Percentiles rank a stretch among this genome's conserved stretches.
phyloP scores from a whole-genome alignment of 2,888 invertebrate species.

The Amblyjoppa fuscipennis region DNA sequence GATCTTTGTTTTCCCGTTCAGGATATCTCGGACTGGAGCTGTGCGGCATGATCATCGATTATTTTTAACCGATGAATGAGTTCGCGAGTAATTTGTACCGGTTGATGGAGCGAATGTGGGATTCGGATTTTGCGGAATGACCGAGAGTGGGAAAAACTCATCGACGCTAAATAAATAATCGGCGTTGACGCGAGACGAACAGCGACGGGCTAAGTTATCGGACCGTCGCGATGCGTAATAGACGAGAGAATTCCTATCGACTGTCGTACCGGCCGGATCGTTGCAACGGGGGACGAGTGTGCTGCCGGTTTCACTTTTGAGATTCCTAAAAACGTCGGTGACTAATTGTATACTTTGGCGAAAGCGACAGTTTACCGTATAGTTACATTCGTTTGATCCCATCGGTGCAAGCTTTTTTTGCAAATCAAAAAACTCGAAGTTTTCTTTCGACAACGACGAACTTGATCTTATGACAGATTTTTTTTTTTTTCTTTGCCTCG shows the following conservation, averaged over 20 bases:
- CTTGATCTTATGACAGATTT: not conserved
- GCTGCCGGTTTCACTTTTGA: not conserved
- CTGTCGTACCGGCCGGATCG: constrained; percentile 35
- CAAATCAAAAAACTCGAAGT: not conserved
- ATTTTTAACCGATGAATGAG: constrained; percentile 47
- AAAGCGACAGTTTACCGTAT: not conserved
- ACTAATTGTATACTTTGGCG: constrained; percentile 55
- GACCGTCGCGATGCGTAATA: constrained; percentile 32
- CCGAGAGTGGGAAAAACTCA: constrained; percentile 16
- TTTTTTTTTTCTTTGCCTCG: not conserved
- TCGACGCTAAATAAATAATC: constrained; percentile 40
- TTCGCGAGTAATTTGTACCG: not conserved
- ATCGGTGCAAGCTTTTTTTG: not conserved
- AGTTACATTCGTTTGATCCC: not conserved
- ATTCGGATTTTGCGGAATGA: constrained; percentile 1
- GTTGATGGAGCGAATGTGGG: constrained; percentile 12
- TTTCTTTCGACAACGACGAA: not conserved
- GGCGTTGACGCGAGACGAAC: not conserved
- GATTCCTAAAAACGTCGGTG: constrained; percentile 53
- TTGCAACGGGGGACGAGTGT: constrained; percentile 41
- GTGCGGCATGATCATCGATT: constrained; percentile 8
- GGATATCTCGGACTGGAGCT: no score
- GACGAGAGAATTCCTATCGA: constrained; percentile 42
- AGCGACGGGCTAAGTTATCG: constrained; percentile 22
- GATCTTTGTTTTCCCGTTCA: no score